These are phyloP conservation scores for Brevimyrus niger DNA, from an alignment of 2,113 vertebrate species.

Conservation along the genomic window DNA sequence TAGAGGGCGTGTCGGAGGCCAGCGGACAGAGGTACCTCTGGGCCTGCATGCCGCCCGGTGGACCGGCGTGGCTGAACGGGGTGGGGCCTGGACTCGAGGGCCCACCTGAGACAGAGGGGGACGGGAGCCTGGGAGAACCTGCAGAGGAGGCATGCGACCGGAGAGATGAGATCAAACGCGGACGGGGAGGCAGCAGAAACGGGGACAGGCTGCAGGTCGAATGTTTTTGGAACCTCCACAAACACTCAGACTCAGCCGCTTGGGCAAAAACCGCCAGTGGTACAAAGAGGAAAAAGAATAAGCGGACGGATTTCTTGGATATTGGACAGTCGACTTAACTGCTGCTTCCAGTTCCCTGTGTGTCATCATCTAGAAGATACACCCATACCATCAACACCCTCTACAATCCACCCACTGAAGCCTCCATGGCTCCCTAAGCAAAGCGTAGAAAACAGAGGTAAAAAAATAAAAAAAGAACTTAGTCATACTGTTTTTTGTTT, in stretches of 20 bases:
- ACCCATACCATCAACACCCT: background rate
- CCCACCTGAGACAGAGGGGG: conserved; percentile 49
- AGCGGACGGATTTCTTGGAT: background rate
- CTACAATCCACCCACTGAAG: background rate
- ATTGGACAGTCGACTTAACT: background rate
- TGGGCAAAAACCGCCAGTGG: background rate
- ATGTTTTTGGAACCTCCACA: background rate
- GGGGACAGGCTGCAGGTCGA: background rate
- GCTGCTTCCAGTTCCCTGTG: background rate
- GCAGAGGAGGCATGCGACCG: conserved; percentile 4
- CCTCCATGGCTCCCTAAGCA: background rate
- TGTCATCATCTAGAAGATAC: background rate
- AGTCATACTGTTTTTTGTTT: no score
- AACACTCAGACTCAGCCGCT: background rate
- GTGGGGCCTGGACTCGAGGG: conserved; percentile 47
- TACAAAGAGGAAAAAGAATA: background rate
- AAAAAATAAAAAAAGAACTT: background rate
- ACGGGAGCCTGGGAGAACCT: conserved; percentile 70
- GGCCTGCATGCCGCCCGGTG: conserved; percentile 66
- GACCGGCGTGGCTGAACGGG: conserved; percentile 53
- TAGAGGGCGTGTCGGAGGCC: background rate
- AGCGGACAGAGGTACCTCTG: conserved; percentile 58
- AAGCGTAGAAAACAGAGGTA: background rate
- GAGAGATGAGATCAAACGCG: background rate
- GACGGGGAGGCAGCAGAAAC: background rate